phyloP scores from a whole-genome alignment of 2,888 invertebrate genomes.

The Agriopis leucophaearia region DNA sequence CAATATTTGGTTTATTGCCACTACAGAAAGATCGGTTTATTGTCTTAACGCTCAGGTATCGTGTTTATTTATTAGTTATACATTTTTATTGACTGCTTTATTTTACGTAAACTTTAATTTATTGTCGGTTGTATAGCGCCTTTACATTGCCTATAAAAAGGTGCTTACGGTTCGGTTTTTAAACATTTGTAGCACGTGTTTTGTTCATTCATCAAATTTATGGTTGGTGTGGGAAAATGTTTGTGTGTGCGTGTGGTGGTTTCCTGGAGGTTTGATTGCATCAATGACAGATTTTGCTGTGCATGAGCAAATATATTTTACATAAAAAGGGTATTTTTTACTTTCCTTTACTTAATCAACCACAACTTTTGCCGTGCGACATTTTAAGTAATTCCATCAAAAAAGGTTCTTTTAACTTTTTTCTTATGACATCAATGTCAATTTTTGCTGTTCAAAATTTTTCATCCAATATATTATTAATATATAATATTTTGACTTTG shows the following conservation, averaged over 20 bases:
- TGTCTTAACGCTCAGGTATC: constrained; percentile 85
- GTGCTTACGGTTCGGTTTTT: constrained; percentile 83
- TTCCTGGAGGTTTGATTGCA: constrained; percentile 51
- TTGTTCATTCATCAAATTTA: constrained; percentile 86
- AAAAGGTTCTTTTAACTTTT: no score
- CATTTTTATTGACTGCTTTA: constrained; percentile 85
- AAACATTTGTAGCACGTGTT: constrained; percentile 86
- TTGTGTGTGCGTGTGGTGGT: constrained; percentile 69
- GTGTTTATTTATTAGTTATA: constrained; percentile 87
- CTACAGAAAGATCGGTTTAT: constrained; percentile 83
- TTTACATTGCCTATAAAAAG: constrained; percentile 86
- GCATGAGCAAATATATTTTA: neutral
- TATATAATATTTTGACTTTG: neutral
- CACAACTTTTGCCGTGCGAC: neutral
- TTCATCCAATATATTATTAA: neutral
- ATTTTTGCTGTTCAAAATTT: neutral
- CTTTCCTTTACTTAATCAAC: no score
- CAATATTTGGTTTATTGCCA: constrained; percentile 85
- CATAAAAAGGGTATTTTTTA: neutral
- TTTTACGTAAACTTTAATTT: constrained; percentile 86
- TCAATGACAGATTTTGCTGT: constrained; percentile 1
- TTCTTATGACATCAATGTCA: neutral
- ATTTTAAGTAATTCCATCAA: neutral
- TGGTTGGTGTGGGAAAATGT: constrained; percentile 83
- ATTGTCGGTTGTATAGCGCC: constrained; percentile 82